Conservation (phyloP, 1,140 invertebrate genomes). For the Drosophila novamexicana region DNA sequence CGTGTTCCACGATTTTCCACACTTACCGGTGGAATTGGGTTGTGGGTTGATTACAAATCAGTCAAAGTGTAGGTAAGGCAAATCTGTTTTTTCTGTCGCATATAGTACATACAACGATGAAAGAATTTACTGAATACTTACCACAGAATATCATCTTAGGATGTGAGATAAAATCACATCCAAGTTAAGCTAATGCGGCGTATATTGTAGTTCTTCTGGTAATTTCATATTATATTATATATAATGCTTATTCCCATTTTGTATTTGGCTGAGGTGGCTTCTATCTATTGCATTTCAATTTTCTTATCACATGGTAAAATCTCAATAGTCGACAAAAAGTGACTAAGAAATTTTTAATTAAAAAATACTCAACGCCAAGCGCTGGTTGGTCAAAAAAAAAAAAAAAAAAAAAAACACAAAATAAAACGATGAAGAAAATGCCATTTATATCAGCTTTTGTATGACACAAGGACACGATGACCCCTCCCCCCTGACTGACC, state of each 20-base stretch:
- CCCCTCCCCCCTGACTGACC: neutral
- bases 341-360: constrained; percentile 54
- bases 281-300: constrained; percentile 34
- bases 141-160: too few species aligned
- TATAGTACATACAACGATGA: too few species aligned
- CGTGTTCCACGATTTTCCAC: too few species aligned
- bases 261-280: neutral
- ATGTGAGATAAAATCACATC: too few species aligned
- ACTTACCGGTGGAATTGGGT: too few species aligned
- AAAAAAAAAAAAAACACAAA: constrained; percentile 3
- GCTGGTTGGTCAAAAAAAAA: neutral
- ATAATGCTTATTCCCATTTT: neutral
- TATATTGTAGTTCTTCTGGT: too few species aligned
- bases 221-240: neutral
- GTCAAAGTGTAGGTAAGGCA: too few species aligned
- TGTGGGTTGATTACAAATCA: too few species aligned
- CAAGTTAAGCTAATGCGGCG: too few species aligned
- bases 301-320: constrained; percentile 35
- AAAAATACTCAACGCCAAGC: constrained; percentile 47
- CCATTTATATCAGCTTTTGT: constrained; percentile 48
- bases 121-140: too few species aligned
- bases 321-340: constrained; percentile 24
- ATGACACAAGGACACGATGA: constrained; percentile 18
- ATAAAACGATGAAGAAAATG: constrained; percentile 32
- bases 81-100: too few species aligned